Conservation (phyloP, 2,797 vertebrate genomes). For the Apodemus agrarius region DNA sequence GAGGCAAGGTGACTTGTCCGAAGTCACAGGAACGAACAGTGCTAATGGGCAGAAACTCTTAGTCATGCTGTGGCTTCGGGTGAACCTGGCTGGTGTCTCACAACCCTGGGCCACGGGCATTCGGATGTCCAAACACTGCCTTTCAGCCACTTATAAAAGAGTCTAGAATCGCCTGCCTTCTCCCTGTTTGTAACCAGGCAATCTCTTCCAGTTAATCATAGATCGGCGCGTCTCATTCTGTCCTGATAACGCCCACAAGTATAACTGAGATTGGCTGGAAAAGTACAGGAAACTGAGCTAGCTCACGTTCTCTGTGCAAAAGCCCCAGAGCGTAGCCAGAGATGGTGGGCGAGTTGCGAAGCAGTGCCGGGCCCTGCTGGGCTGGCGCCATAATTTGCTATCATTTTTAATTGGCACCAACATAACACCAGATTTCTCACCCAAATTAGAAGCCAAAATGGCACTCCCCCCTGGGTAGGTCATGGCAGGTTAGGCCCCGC, state of each 20-base stretch:
- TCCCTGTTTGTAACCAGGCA: conserved; percentile 61
- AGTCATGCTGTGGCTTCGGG: neutral
- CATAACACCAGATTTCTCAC: neutral
- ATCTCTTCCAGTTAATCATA: conserved; percentile 74
- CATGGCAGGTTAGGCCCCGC: neutral
- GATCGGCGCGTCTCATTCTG: conserved; percentile 68
- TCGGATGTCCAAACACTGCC: neutral
- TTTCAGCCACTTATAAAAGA: conserved; percentile 49
- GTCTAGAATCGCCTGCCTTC: conserved; percentile 42
- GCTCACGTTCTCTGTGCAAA: neutral
- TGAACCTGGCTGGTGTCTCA: neutral
- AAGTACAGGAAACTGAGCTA: conserved; percentile 35
- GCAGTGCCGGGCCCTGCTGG: neutral
- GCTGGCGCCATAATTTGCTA: neutral
- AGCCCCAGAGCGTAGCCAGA: neutral
- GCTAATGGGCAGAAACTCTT: neutral
- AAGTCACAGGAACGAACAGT: neutral
- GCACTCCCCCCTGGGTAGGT: neutral
- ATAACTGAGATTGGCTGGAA: conserved; percentile 67
- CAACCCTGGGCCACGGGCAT: neutral
- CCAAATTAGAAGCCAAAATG: neutral
- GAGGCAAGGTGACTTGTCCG: neutral
- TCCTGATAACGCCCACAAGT: conserved; percentile 69
- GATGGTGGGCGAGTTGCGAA: neutral
- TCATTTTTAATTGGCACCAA: neutral